Conservation (phyloP, 2,113 vertebrate species). For the Leucopsar rothschildi region DNA sequence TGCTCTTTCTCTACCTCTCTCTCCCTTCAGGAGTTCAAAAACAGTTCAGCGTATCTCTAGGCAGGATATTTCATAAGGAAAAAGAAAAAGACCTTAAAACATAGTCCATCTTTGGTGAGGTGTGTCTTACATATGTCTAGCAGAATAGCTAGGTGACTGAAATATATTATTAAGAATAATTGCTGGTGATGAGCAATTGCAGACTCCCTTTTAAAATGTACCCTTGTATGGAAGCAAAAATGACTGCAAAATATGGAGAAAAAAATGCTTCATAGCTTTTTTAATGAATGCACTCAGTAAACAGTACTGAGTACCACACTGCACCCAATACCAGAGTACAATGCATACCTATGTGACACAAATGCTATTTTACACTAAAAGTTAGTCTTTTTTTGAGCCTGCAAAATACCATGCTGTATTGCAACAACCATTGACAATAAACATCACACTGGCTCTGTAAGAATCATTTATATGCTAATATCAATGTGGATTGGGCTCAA, state of each 20-base stretch:
- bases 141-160: conserved; percentile 12
- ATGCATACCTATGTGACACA: background rate
- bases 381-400: background rate
- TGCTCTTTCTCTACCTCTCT: background rate
- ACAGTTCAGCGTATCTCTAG: background rate
- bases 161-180: conserved; percentile 33
- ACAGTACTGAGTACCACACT: no score
- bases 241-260: background rate
- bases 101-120: background rate
- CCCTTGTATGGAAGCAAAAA: background rate
- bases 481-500: background rate
- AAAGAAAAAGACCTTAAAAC: background rate
- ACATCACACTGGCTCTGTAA: background rate
- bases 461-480: background rate
- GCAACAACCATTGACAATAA: background rate
- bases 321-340: background rate
- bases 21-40: background rate
- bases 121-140: background rate
- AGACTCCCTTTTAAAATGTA: background rate
- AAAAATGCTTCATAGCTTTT: background rate
- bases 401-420: background rate
- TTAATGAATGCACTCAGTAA: background rate
- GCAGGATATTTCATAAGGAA: background rate
- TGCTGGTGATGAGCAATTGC: conserved; percentile 1
- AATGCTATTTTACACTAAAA: background rate